phyloP scores from a whole-genome alignment of 2,888 invertebrate species.

The Ashinkailepas kermadecensis region DNA sequence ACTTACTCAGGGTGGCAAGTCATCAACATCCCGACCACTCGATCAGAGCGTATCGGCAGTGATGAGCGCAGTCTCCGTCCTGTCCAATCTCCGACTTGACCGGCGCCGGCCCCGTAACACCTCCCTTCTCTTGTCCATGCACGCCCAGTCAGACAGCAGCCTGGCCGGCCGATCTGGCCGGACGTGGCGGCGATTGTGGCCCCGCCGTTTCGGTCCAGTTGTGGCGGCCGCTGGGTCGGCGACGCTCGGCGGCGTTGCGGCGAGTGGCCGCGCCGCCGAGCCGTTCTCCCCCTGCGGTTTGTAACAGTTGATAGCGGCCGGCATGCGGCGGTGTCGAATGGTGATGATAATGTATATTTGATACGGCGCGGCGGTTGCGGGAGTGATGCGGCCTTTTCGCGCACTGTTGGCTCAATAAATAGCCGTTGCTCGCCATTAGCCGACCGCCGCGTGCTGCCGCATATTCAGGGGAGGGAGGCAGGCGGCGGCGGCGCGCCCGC shows the following conservation, averaged over 20 bases:
- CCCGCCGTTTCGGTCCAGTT: background rate
- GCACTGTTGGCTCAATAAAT: background rate
- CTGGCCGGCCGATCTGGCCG: background rate
- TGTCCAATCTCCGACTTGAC: background rate
- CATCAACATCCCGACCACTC: too few species aligned
- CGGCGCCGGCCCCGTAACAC: background rate
- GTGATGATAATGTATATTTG: constrained; percentile 1
- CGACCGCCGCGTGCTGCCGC: too few species aligned
- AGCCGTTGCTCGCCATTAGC: background rate
- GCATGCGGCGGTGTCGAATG: background rate
- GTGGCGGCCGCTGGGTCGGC: background rate
- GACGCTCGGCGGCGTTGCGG: background rate
- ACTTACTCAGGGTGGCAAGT: too few species aligned
- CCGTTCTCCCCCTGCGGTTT: background rate
- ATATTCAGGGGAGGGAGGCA: too few species aligned
- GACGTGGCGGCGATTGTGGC: background rate
- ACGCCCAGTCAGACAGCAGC: too few species aligned
- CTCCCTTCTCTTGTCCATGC: too few species aligned
- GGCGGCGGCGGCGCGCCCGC: too few species aligned
- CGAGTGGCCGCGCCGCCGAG: background rate
- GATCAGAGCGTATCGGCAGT: too few species aligned
- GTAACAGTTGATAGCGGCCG: background rate
- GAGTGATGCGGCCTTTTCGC: background rate
- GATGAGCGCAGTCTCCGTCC: too few species aligned
- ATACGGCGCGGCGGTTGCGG: background rate